A percentile compares a stretch with the other conserved stretches of the same genome.
phyloP scores from a whole-genome alignment of 2,888 invertebrate genomes.

The Drosophila quinaria region DNA sequence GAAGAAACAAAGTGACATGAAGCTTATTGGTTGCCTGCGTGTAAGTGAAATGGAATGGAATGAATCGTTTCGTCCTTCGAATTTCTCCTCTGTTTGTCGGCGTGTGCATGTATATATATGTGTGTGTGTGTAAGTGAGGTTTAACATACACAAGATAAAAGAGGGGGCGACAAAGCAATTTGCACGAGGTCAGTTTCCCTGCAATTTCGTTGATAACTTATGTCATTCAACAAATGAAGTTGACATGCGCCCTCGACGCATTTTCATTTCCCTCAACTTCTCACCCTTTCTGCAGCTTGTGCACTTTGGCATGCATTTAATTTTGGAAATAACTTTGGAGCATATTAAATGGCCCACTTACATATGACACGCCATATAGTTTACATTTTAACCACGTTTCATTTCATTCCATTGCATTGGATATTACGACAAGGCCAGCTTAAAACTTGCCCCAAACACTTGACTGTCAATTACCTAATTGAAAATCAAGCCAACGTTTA shows the following conservation, averaged over 20 bases:
- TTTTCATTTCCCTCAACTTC: constrained; percentile 15
- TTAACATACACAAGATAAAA: constrained; percentile 68
- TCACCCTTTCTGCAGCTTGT: background rate
- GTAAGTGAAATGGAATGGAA: constrained; percentile 78
- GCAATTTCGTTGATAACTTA: constrained; percentile 79
- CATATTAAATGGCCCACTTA: constrained; percentile 67
- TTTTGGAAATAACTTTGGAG: constrained; percentile 71
- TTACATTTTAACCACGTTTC: constrained; percentile 58
- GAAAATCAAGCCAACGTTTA: constrained; percentile 64
- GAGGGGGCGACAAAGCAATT: constrained; percentile 72
- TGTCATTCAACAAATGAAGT: constrained; percentile 79
- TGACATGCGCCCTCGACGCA: constrained; percentile 63
- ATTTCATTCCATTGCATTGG: constrained; percentile 14
- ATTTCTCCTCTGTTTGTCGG: constrained; percentile 24
- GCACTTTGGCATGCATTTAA: constrained; percentile 61
- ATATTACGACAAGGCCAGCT: constrained; percentile 31
- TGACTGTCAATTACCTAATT: constrained; percentile 77
- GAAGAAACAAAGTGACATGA: constrained; percentile 47
- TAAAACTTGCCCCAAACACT: constrained; percentile 37
- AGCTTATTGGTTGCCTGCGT: constrained; percentile 73
- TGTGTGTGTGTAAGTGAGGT: constrained; percentile 44
- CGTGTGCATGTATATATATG: background rate
- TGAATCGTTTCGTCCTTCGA: constrained; percentile 61
- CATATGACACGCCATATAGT: constrained; percentile 58
- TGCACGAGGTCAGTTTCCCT: constrained; percentile 75